Evolutionary conservation across 1,140 invertebrate genomes (phyloP).

Genomic region (Thaumatotibia leucotreta): DNA sequence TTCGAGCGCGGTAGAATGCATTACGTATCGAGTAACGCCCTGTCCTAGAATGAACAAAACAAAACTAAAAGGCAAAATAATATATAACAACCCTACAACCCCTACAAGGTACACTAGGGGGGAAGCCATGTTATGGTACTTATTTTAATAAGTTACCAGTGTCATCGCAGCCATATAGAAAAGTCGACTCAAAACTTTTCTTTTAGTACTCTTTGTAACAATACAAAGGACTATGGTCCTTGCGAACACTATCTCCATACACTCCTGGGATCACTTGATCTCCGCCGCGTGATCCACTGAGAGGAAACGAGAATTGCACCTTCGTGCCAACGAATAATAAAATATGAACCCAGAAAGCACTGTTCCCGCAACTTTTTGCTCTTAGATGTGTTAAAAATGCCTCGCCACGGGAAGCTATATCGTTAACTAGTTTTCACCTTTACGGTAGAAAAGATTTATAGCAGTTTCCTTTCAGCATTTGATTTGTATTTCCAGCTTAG

Average conservation of each 20-base stretch:
- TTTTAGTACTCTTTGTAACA: too few species aligned
- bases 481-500: not conserved
- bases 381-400: conserved; percentile 21
- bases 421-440: conserved; percentile 11
- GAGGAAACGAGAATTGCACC: conserved; percentile 21
- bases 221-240: not conserved
- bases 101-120: too few species aligned
- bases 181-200: too few species aligned
- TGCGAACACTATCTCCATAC: not conserved
- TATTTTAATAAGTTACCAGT: too few species aligned
- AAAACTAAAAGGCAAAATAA: too few species aligned
- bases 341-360: conserved; percentile 23
- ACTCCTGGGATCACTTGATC: conserved; percentile 3
- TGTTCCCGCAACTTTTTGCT: conserved; percentile 21
- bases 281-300: not conserved
- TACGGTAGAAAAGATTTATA: not conserved
- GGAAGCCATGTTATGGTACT: too few species aligned
- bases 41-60: too few species aligned
- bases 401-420: not conserved
- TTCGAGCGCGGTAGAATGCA: too few species aligned
- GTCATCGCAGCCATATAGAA: too few species aligned
- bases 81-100: too few species aligned
- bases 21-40: too few species aligned
- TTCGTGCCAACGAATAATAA: conserved; percentile 28
- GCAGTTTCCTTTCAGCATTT: not conserved